Base-by-base conservation (phyloP, 2,113 vertebrate species). In the Reinhardtius hippoglossoides region DNA sequence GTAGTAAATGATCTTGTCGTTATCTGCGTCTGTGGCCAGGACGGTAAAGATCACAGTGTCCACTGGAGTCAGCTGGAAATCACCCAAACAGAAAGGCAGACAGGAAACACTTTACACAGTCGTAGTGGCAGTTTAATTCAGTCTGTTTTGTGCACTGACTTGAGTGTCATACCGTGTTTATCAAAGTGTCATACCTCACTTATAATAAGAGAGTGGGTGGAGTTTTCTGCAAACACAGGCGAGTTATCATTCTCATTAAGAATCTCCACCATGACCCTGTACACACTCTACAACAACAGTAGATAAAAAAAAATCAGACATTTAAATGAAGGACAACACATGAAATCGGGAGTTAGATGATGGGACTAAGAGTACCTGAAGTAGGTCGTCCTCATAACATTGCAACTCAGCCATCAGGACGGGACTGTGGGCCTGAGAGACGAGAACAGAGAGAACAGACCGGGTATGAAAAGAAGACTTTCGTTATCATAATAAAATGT, bases 211-310 rank as follows among this genome's bases (percentile, higher is more conserved):
- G 86, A 78, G 50, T 84, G 83, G 18, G 88, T 63, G 0, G 92
- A 88, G 61, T 92, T 77, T 40, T 94, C 91, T 31, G 84, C 85
- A 84, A 97, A 96, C 73, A 76, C 86, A 1, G 94, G 95, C 16
- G 20, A 80, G 84, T 97, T 95, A 81, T 95, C 95, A 0, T 96
- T 96, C 83, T 95, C 95, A 3, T 95, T 95, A 64, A 95, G 88
- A 75, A 96, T 88, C 88, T 96, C 94, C 66, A 95, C 94, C 7
- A 94, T 76, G 69, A 96, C 81, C 26, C 94, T 92, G 85, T 93
- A 95, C 67, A 91, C 88, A 62, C 73, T 86, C 94, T 95, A 42
- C 10, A 74, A 78, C 52, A 68, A 24, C 48, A 87, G 23, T 12
- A 75, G 37, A 8, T 62, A 35, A 20, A 9, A 58, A 20, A 56